These are phyloP conservation scores for Cercocebus atys DNA, from an alignment of 2,113 vertebrate genomes.

Conservation along the genomic window DNA sequence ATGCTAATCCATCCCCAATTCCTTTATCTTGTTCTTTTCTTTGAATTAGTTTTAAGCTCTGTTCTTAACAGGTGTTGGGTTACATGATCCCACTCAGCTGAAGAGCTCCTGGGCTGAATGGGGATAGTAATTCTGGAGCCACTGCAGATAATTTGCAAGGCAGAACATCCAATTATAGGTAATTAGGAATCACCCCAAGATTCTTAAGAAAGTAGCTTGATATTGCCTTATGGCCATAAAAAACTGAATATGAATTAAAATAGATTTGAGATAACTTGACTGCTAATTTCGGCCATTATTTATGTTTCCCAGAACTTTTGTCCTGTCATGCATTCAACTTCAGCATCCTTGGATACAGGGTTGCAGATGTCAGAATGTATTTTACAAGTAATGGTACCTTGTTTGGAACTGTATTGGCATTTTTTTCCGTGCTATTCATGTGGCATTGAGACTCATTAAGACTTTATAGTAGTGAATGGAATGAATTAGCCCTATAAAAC, in stretches of 20 bases:
- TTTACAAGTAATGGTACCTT: conserved; percentile 82
- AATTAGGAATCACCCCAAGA: conserved; percentile 49
- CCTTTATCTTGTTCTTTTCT: neutral
- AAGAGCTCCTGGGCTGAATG: neutral
- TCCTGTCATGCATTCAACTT: conserved; percentile 84
- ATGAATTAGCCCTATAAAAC: neutral
- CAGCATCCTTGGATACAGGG: conserved; percentile 86
- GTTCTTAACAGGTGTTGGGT: neutral
- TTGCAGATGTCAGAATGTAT: conserved; percentile 88
- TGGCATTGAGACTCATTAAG: neutral
- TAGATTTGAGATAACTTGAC: neutral
- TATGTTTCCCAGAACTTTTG: conserved; percentile 76
- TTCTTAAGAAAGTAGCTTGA: conserved; percentile 21
- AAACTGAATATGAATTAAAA: conserved; percentile 22
- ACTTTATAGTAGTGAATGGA: neutral
- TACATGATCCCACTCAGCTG: neutral
- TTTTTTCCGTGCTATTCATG: accelerated
- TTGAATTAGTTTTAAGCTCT: neutral
- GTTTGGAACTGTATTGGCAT: neutral
- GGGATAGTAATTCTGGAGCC: neutral
- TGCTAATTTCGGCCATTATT: conserved; percentile 50
- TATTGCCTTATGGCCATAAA: conserved; percentile 22
- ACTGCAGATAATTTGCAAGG: neutral
- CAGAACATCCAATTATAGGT: conserved; percentile 43
- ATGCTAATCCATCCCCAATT: neutral